Base-by-base conservation (phyloP, 1,140 invertebrate genomes). In the Phenacoccus solenopsis region DNA sequence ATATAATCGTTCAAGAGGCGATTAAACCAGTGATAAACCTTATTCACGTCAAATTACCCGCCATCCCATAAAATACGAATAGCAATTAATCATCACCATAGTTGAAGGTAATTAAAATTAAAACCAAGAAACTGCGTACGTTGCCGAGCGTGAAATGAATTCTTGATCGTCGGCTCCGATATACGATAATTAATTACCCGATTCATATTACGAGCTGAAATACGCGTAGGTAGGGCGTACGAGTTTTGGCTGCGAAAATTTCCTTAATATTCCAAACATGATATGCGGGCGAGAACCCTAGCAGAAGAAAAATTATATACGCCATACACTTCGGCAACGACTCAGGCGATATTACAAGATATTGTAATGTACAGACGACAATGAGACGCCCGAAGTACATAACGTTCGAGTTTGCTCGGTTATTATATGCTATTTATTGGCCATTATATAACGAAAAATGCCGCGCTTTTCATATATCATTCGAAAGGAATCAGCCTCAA, bases 351-450 rank as follows among this genome's bases (percentile, higher is more conserved):
- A 64, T 13, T 5, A 64, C 20, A 64, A 64, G 59, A 64, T 59
- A 59, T 64, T 64, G 25, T 64, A 64, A 64, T 64, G 20, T 64
- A 25, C 10, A 64, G 59, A 64, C 59, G 59, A 64, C 59, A 64
- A 64, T 64, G 10, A 25, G 59, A 64, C 59, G 59, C 59, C 59
- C 20, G 59, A 20, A 22, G 59, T 24, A 64, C 25, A 25, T 64
- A 64, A 64, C 25, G 59, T 24, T 64, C 59, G 20, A 64, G 59
- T 64, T 27, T 27, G 20, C 20, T 64, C 20, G 59, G 59, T 64
- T 64, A 64, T 64, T 64, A 64, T 64, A 64, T 64, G 2, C 20
- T 64, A 64, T 64, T 64, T 64, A 64, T 64, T 64, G 59, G 59
- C 59, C 59, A 64, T 64, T 64, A 64, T 64, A 64, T 25, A 27